Conservation (phyloP, 1,140 invertebrate species). For the Drosophila suzukii region DNA sequence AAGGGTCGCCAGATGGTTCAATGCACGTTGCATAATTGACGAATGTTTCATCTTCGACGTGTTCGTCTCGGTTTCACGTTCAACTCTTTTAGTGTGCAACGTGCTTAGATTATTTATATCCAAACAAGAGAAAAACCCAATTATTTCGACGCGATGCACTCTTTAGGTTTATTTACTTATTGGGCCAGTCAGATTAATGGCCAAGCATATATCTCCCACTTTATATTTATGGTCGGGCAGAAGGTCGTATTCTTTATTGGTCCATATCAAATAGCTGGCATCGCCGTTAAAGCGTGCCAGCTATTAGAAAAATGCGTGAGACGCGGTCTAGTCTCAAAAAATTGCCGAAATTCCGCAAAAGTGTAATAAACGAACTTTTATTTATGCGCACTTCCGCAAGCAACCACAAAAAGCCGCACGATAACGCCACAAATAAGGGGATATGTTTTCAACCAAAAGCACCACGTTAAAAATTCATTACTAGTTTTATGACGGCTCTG, state of each 20-base stretch:
- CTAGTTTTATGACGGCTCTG: background rate
- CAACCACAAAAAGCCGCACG: slow-evolving; percentile 47
- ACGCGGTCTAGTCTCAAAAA: slow-evolving; percentile 17
- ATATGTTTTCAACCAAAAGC: slow-evolving; percentile 44
- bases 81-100: slow-evolving; percentile 15
- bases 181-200: slow-evolving; percentile 46
- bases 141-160: slow-evolving; percentile 9
- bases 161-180: slow-evolving; percentile 33
- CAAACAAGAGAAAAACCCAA: background rate
- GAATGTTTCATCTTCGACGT: background rate
- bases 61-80: slow-evolving; percentile 19
- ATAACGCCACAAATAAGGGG: slow-evolving; percentile 47
- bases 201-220: slow-evolving; percentile 32
- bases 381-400: slow-evolving; percentile 74
- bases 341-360: slow-evolving; percentile 28
- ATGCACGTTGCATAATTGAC: slow-evolving; percentile 36
- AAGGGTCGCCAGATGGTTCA: slow-evolving; percentile 24
- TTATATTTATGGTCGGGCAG: slow-evolving; percentile 7
- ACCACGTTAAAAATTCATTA: slow-evolving; percentile 31
- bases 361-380: slow-evolving; percentile 78
- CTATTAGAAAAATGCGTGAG: slow-evolving; percentile 67
- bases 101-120: slow-evolving; percentile 45
- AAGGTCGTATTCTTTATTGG: slow-evolving; percentile 12
- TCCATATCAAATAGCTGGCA: slow-evolving; percentile 44
- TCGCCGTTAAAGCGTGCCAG: slow-evolving; percentile 52